Conservation (phyloP, 2,113 vertebrate genomes). For the Sapajus apella region DNA sequence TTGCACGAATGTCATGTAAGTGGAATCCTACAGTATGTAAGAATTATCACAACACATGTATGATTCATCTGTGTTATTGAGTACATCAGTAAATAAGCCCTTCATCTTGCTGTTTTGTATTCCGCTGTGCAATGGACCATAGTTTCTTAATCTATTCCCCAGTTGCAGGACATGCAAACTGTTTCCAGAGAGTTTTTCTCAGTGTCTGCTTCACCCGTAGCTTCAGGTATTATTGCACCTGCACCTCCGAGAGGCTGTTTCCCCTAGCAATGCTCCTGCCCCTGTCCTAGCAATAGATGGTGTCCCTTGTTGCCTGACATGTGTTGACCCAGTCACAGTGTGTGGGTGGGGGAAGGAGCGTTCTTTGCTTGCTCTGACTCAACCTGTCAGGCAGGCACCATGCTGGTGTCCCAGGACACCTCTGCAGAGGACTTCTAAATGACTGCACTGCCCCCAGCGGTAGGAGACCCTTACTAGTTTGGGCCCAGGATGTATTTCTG, state of each 20-base stretch:
- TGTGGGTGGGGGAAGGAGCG: neutral
- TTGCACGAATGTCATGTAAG: neutral
- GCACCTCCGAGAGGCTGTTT: neutral
- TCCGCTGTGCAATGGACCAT: fast-evolving
- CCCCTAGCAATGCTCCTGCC: neutral
- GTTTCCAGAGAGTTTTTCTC: neutral
- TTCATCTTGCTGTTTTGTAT: no score
- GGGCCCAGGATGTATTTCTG: neutral
- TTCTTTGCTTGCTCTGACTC: neutral
- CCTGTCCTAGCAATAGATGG: no score
- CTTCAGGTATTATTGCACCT: neutral
- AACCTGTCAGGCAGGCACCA: neutral
- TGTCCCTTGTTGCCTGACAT: neutral
- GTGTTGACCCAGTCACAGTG: neutral
- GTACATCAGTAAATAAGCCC: no score
- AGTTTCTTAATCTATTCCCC: neutral
- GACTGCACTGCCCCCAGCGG: neutral
- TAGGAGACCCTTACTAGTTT: neutral
- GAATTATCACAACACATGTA: fast-evolving
- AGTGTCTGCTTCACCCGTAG: neutral
- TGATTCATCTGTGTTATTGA: fast-evolving
- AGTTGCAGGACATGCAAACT: neutral
- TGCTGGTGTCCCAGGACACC: neutral
- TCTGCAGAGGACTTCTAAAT: neutral
- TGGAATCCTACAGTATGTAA: neutral